Evolutionary conservation across 2,113 vertebrate genomes (phyloP).

Genomic region (Corydoras sp.): DNA sequence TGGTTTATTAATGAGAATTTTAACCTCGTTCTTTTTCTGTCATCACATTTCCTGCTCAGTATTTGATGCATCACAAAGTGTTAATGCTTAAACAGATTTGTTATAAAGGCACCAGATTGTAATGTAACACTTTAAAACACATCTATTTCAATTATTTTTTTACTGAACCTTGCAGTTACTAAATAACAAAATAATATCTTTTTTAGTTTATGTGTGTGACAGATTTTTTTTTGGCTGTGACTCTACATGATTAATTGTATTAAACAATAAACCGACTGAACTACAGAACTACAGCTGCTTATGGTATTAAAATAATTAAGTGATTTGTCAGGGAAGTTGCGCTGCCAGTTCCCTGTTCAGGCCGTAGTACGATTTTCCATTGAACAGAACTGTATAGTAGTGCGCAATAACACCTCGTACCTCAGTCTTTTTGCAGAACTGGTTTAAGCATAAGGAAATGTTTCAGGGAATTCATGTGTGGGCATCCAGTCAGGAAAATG

Average conservation of each 20-base stretch:
- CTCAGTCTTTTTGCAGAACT: background rate
- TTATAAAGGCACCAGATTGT: too few species aligned
- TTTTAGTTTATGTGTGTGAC: too few species aligned
- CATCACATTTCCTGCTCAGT: too few species aligned
- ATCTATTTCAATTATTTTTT: too few species aligned
- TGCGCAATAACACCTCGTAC: background rate
- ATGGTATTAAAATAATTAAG: background rate
- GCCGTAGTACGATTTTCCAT: background rate
- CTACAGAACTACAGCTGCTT: background rate
- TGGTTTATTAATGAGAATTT: too few species aligned
- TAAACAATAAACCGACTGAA: background rate
- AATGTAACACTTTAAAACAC: too few species aligned
- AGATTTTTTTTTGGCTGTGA: too few species aligned
- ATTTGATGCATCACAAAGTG: too few species aligned
- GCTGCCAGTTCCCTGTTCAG: background rate
- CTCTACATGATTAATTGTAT: background rate
- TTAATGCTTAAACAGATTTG: too few species aligned
- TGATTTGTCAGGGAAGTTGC: background rate
- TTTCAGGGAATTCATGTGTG: slow-evolving; percentile 2
- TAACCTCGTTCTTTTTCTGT: too few species aligned
- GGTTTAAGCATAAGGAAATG: background rate
- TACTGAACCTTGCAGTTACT: too few species aligned
- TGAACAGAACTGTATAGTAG: background rate
- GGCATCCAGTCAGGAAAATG: slow-evolving; percentile 34
- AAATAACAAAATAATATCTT: too few species aligned